Conservation (phyloP, 2,888 invertebrate genomes). For the Caenorhabditis sp. region DNA sequence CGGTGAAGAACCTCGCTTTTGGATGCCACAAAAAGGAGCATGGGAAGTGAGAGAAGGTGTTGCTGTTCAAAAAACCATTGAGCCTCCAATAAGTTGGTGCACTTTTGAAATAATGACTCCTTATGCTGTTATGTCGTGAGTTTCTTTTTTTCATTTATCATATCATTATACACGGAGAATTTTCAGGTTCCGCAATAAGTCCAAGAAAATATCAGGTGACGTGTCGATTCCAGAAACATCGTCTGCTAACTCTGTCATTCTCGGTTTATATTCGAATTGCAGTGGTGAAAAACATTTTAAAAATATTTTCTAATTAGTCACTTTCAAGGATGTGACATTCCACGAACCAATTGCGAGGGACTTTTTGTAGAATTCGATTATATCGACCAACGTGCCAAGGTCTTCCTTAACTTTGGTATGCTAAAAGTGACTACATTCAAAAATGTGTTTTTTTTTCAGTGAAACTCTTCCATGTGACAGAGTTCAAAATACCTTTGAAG, state of each 20-base stretch:
- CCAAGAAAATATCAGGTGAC: neutral
- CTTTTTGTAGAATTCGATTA: slow-evolving; percentile 16
- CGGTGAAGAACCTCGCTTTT: slow-evolving; percentile 36
- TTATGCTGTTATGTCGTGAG: slow-evolving; percentile 27
- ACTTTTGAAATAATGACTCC: slow-evolving; percentile 9
- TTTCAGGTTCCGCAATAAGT: slow-evolving; percentile 12
- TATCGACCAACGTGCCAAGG: neutral
- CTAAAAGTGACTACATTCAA: neutral
- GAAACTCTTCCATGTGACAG: no score
- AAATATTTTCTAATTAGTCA: neutral
- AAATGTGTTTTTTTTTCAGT: no score
- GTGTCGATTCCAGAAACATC: slow-evolving; percentile 15
- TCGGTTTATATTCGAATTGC: slow-evolving; percentile 22
- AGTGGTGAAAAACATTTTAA: slow-evolving; percentile 7
- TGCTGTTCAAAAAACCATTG: slow-evolving; percentile 21
- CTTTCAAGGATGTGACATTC: slow-evolving; percentile 22
- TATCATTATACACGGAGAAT: no score
- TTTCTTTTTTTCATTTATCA: neutral
- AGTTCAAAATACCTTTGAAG: neutral
- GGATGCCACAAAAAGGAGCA: slow-evolving; percentile 39
- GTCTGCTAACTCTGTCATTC: slow-evolving; percentile 5
- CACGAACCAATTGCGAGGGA: slow-evolving; percentile 16
- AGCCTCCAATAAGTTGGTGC: slow-evolving; percentile 29
- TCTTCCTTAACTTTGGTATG: neutral
- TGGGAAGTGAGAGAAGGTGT: slow-evolving; percentile 33